Percentiles rank a stretch among this genome's conserved stretches.
These are phyloP conservation scores for Mesocricetus auratus DNA, from an alignment of 2,113 vertebrate species.

Conservation along the genomic window DNA sequence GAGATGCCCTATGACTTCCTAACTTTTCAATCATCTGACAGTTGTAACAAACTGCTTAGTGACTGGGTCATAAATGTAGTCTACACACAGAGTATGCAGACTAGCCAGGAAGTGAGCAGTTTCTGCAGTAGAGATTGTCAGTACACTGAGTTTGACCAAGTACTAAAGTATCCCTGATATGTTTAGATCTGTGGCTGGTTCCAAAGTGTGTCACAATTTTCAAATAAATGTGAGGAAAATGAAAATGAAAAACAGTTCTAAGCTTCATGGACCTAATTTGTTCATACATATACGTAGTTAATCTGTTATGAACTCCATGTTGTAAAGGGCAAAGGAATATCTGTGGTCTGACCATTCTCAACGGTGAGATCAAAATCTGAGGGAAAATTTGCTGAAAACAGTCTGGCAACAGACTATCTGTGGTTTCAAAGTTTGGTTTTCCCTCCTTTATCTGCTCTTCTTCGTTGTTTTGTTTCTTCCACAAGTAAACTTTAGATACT, in stretches of 20 bases:
- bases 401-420: not conserved
- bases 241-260: not conserved
- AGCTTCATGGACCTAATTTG: not conserved
- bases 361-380: not conserved
- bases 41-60: too few relatives aligned
- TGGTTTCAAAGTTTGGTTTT: not conserved
- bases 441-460: not conserved
- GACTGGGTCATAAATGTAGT: not conserved
- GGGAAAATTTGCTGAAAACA: not conserved
- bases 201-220: not conserved
- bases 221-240: not conserved
- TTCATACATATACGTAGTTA: too few relatives aligned
- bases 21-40: not conserved
- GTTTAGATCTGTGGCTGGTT: not conserved
- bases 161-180: not conserved
- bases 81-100: not conserved
- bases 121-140: not conserved
- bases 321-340: not conserved
- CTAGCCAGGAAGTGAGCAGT: not conserved
- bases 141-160: not conserved
- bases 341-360: not conserved
- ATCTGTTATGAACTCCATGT: not conserved
- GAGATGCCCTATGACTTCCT: not conserved
- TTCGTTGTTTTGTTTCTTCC: not conserved
- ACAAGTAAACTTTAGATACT: not conserved